A percentile compares a stretch with the other conserved stretches of the same genome.
Evolutionary conservation across 2,888 invertebrate species (phyloP).

Genomic region (Lepeophtheirus nordmannii): DNA sequence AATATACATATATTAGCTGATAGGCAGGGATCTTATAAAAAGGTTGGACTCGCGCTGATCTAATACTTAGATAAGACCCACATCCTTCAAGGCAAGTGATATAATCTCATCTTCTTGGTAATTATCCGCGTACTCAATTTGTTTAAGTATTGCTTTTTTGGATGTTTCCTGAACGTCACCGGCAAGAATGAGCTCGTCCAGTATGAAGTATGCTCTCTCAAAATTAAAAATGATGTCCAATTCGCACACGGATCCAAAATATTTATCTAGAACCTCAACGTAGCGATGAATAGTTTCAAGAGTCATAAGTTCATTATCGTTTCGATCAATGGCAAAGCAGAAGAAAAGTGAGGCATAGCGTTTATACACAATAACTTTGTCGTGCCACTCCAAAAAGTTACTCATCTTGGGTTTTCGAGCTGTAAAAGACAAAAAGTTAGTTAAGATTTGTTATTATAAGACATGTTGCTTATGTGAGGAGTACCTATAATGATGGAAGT

Average conservation of each 20-base stretch:
- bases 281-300: slow-evolving; percentile 95
- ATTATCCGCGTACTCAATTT: slow-evolving; percentile 19
- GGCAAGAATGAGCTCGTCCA: slow-evolving; percentile 89
- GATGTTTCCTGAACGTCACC: slow-evolving; percentile 99
- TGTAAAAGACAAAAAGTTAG: not conserved
- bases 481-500: slow-evolving; percentile 66
- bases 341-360: slow-evolving; percentile 97
- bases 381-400: slow-evolving; percentile 97
- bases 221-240: slow-evolving; percentile 99
- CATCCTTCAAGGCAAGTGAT: slow-evolving; percentile 19
- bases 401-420: slow-evolving; percentile 91
- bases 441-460: not conserved
- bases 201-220: slow-evolving; percentile 97
- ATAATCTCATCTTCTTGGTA: slow-evolving; percentile 23
- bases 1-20: too few relatives aligned
- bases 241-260: slow-evolving; percentile 98
- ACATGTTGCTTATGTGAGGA: not conserved
- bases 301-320: slow-evolving; percentile 90
- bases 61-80: slow-evolving; percentile 14
- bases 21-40: too few relatives aligned
- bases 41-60: too few relatives aligned
- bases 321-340: slow-evolving; percentile 95
- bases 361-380: slow-evolving; percentile 96
- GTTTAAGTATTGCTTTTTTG: slow-evolving; percentile 94
- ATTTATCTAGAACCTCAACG: slow-evolving; percentile 95